Evolutionary conservation across 2,797 vertebrate genomes (phyloP).

Genomic region (Eleutherodactylus coqui): DNA sequence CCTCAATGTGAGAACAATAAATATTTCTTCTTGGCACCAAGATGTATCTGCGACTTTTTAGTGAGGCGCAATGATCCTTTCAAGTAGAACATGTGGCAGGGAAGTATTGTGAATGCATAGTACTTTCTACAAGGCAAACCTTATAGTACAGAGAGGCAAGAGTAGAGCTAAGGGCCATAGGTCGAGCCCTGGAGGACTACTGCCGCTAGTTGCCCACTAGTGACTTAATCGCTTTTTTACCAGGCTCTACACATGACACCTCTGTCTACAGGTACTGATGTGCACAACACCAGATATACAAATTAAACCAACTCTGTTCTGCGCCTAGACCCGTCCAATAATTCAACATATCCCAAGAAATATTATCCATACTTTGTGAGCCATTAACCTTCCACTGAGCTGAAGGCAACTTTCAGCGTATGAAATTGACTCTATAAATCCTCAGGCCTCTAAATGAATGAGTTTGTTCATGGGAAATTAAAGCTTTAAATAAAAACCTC

Average conservation of each 20-base stretch:
- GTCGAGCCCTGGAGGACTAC: too few species aligned
- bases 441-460: constrained; percentile 64
- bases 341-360: constrained; percentile 34
- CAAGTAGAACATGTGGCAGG: too few species aligned
- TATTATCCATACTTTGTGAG: constrained; percentile 54
- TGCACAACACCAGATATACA: not conserved
- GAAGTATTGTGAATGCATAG: too few species aligned
- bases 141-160: too few species aligned
- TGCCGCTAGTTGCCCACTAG: not conserved
- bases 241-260: not conserved
- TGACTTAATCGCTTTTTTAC: not conserved
- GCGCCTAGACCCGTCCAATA: constrained; percentile 1
- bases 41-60: too few species aligned
- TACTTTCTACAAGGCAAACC: too few species aligned
- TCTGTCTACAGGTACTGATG: not conserved
- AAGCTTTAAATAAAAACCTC: constrained; percentile 69
- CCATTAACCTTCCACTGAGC: constrained; percentile 70
- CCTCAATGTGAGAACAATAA: too few species aligned
- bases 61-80: too few species aligned
- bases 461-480: constrained; percentile 68
- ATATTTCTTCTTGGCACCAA: too few species aligned
- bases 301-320: not conserved
- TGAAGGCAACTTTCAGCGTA: constrained; percentile 68
- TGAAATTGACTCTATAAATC: constrained; percentile 66
- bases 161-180: too few species aligned